phyloP scores from a whole-genome alignment of 2,888 invertebrate species.

The Cryptophagus acutangulus region DNA sequence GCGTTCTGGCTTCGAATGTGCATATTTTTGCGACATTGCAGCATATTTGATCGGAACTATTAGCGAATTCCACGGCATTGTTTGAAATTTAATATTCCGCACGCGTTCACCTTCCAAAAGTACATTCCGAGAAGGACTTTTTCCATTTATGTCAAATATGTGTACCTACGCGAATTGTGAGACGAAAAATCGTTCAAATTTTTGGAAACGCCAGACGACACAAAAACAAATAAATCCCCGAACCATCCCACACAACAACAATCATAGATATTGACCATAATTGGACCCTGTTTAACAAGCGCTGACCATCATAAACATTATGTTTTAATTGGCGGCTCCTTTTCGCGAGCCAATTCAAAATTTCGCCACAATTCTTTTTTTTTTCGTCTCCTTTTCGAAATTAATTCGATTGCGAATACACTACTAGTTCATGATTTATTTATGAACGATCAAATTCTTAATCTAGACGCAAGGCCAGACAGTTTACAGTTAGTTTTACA shows the following conservation, averaged over 20 bases:
- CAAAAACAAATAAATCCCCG: slow-evolving; percentile 1
- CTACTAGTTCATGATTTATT: slow-evolving; percentile 38
- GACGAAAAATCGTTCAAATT: neutral
- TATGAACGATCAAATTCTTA: slow-evolving; percentile 33
- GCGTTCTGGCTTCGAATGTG: too few relatives aligned
- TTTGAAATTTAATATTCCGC: slow-evolving; percentile 48
- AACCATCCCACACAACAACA: too few relatives aligned
- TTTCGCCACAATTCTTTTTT: too few relatives aligned
- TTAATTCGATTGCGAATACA: too few relatives aligned
- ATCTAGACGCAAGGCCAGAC: slow-evolving; percentile 40
- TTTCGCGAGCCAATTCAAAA: too few relatives aligned
- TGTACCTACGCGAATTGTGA: neutral
- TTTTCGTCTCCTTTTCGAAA: too few relatives aligned
- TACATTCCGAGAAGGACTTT: slow-evolving; percentile 25
- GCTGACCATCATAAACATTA: too few relatives aligned
- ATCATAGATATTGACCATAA: too few relatives aligned
- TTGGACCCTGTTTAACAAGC: too few relatives aligned
- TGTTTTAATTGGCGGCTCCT: too few relatives aligned
- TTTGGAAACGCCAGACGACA: slow-evolving; percentile 1
- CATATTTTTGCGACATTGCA: too few relatives aligned
- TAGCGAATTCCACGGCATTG: slow-evolving; percentile 50
- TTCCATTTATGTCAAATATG: too few relatives aligned
- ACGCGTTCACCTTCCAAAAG: slow-evolving; percentile 38
- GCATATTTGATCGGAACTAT: slow-evolving; percentile 37
- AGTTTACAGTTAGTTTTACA: slow-evolving; percentile 32